These are phyloP conservation scores for Busseola fusca DNA, from an alignment of 2,888 invertebrate genomes.

Conservation along the genomic window DNA sequence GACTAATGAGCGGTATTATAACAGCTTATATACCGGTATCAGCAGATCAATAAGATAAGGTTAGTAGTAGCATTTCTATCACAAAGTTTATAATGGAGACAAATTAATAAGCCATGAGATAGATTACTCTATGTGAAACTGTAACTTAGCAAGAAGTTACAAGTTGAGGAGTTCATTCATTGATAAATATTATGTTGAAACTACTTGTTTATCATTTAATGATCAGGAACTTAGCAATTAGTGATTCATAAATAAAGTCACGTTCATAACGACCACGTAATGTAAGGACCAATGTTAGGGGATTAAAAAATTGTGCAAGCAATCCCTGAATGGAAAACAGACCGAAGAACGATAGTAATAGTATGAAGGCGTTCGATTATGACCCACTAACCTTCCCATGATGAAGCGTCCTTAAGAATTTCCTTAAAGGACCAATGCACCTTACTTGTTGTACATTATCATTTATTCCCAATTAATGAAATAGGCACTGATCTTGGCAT, in stretches of 20 bases:
- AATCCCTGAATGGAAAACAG: neutral
- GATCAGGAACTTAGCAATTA: constrained; percentile 36
- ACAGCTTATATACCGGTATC: constrained; percentile 4
- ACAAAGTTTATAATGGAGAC: constrained; percentile 42
- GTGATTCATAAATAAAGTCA: constrained; percentile 27
- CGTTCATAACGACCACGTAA: neutral
- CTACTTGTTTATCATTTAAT: constrained; percentile 12
- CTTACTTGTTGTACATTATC: neutral
- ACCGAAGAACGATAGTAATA: neutral
- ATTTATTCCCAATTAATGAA: neutral
- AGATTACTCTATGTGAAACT: constrained; percentile 24
- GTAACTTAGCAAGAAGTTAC: constrained; percentile 24
- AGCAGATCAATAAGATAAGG: constrained; percentile 41
- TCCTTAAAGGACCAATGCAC: neutral
- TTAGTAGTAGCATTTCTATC: constrained; percentile 1
- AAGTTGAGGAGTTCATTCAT: constrained; percentile 32
- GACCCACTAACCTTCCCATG: too few species aligned
- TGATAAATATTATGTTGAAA: constrained; percentile 32
- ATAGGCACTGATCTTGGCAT: neutral
- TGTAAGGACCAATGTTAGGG: neutral
- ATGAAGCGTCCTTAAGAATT: neutral
- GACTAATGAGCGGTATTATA: constrained; percentile 36
- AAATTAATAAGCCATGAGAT: constrained; percentile 46
- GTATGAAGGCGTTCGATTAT: neutral
- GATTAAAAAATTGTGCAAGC: constrained; percentile 2